Percentiles rank a stretch among this genome's conserved stretches.
phyloP scores from a whole-genome alignment of 1,140 invertebrate species.

The Listronotus oregonensis region DNA sequence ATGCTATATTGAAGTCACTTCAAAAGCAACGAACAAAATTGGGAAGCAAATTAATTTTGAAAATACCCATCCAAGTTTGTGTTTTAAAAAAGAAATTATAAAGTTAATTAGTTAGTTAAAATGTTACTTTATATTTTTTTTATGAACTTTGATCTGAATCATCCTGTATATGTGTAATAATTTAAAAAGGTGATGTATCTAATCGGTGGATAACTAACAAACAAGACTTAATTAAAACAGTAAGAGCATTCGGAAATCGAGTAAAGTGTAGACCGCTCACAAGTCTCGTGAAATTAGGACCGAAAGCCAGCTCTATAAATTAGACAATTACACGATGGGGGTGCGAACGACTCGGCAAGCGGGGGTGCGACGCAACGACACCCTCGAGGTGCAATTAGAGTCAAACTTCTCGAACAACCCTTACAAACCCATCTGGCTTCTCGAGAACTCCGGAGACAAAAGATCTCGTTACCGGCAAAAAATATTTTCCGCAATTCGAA shows the following conservation, averaged over 20 bases:
- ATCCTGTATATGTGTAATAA: no score
- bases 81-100: no score
- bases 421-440: constrained; percentile 49
- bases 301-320: constrained; percentile 47
- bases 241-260: constrained; percentile 10
- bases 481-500: constrained; percentile 45
- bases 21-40: no score
- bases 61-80: no score
- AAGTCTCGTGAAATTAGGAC: constrained; percentile 39
- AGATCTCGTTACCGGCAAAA: constrained; percentile 49
- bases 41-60: no score
- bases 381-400: constrained; percentile 50
- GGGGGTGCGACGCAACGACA: constrained; percentile 40
- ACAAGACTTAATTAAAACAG: constrained; percentile 16
- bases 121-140: no score
- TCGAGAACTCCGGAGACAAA: constrained; percentile 42
- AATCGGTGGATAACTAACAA: constrained; percentile 12
- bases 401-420: constrained; percentile 44
- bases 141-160: no score
- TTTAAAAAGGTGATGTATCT: no score
- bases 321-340: constrained; percentile 48
- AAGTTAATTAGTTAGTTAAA: no score
- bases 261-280: constrained; percentile 16
- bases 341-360: constrained; percentile 45
- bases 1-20: no score